Evolutionary conservation across 2,113 vertebrate species (phyloP), one percentile per base, ranked within the genome.

Genomic region (Pluvialis apricaria): DNA sequence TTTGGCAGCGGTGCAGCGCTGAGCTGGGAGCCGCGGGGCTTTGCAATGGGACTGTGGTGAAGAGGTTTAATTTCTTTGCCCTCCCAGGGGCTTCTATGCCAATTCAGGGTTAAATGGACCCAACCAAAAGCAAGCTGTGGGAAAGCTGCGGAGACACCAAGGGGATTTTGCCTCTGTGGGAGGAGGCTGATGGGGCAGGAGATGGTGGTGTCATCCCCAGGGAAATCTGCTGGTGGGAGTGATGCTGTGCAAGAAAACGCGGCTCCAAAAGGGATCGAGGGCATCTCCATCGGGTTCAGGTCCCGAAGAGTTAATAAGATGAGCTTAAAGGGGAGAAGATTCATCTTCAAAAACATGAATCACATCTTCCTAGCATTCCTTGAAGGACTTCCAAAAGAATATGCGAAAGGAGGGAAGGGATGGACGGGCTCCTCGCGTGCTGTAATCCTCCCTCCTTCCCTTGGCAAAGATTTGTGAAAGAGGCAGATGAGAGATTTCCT

Each of bases 401-500:
- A 24, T 17, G 68, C 75, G 72, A 42, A 83, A 91, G 88, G 72
- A 54, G 82, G 79, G 54, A 13, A 78, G 68, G 3, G 7, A 28
- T 7, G 91, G 83, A 19, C 0, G 11, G 58, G 68, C 40, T 85
- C 66, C 89, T 76, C 4, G 2, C 15, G 3, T n/a, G 71, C 90
- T 80, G 58, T 70, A 55, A 81, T 83, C 91, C 91, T 70, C 75
- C 82, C 71, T 90, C 66, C 70, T 94, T 73, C 81, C 87, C 24
- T 51, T 78, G 82, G 81, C 70, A 49, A 31, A 81, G 92, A 55
- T 86, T n/a, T 92, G 91, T 47, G 81, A 76, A 22, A 68, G 92
- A 91, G 58, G 86, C 55, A 83, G 83, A 93, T 81, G 83, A 88
- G 94, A 96, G 76, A 77, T 84, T 93, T 96, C 90, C 94, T 84